These are phyloP conservation scores for Nannospalax galili DNA, from an alignment of 2,113 vertebrate species.

Conservation along the genomic window DNA sequence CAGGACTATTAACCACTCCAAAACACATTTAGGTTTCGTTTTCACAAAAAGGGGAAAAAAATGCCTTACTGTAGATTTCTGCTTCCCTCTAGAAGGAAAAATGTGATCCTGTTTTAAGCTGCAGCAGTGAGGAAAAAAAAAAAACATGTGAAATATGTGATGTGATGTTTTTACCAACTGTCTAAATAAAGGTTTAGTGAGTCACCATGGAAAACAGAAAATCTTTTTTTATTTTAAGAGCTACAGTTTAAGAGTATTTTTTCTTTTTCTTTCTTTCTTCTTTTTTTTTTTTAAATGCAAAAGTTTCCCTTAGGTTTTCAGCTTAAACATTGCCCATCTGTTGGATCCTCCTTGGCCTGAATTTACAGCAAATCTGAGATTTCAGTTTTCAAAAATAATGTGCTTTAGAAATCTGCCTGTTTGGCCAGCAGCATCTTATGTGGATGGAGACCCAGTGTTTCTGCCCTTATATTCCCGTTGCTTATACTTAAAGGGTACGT, in stretches of 20 bases:
- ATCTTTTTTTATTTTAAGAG: conserved; percentile 87
- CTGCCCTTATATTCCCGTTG: neutral
- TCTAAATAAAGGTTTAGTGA: conserved; percentile 90
- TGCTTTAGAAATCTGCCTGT: conserved; percentile 30
- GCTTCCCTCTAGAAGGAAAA: conserved; percentile 79
- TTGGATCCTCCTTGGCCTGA: conserved; percentile 79
- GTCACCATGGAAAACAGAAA: conserved; percentile 88
- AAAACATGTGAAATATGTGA: conserved; percentile 85
- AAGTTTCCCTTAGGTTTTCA: conserved; percentile 86
- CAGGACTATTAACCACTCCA: conserved; percentile 62
- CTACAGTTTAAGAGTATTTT: conserved; percentile 80
- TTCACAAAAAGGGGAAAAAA: conserved; percentile 72
- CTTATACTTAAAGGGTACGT: neutral
- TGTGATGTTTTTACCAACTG: conserved; percentile 88
- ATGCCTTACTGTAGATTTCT: conserved; percentile 75
- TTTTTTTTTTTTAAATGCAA: conserved; percentile 75
- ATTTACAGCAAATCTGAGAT: conserved; percentile 84
- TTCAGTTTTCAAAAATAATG: conserved; percentile 75
- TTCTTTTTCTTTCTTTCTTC: neutral
- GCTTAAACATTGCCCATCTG: conserved; percentile 87
- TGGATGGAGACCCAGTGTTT: neutral
- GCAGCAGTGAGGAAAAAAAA: conserved; percentile 65
- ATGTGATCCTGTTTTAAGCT: conserved; percentile 70
- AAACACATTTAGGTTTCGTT: conserved; percentile 69
- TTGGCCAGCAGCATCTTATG: conserved; percentile 24